A percentile compares a stretch with the other conserved stretches of the same genome.
phyloP scores from a whole-genome alignment of 1,140 invertebrate genomes.

The Plectrocnemia conspersa region DNA sequence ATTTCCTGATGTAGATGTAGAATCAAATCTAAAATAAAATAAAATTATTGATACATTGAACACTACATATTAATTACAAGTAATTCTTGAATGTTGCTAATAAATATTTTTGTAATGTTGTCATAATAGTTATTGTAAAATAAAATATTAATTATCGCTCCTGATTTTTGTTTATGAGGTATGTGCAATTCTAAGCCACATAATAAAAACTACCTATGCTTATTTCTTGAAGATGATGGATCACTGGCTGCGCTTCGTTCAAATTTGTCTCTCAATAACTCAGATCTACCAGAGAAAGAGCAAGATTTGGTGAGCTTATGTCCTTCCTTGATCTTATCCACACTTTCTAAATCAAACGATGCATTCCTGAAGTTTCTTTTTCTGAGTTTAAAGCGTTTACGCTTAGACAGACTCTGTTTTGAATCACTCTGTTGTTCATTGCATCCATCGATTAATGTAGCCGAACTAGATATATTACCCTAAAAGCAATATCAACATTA shows the following conservation, averaged over 20 bases:
- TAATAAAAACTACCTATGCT: constrained; percentile 37
- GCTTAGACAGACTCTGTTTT: constrained; percentile 51
- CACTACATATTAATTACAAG: not conserved
- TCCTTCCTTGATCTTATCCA: constrained; percentile 33
- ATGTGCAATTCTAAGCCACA: too few relatives aligned
- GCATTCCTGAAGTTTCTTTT: constrained; percentile 30
- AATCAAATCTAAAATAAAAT: constrained; percentile 42
- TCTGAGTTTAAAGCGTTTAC: constrained; percentile 64
- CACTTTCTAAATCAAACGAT: constrained; percentile 33
- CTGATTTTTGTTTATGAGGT: too few relatives aligned
- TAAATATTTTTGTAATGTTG: too few relatives aligned
- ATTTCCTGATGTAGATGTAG: constrained; percentile 49
- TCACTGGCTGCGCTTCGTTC: constrained; percentile 56
- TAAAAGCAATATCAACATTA: constrained; percentile 32
- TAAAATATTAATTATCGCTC: too few relatives aligned
- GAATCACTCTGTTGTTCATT: constrained; percentile 47
- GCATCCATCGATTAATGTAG: constrained; percentile 58
- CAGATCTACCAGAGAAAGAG: constrained; percentile 59
- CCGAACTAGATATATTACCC: constrained; percentile 58
- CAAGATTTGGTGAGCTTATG: constrained; percentile 58
- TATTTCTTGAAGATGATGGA: constrained; percentile 53
- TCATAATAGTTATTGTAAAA: too few relatives aligned
- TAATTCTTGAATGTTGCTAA: too few relatives aligned
- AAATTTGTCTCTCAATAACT: constrained; percentile 49
- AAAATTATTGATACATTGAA: constrained; percentile 1